Evolutionary conservation across 2,888 invertebrate species (phyloP), one percentile per base, ranked within the genome.

Genomic region (Onthophagus sagittarius): DNA sequence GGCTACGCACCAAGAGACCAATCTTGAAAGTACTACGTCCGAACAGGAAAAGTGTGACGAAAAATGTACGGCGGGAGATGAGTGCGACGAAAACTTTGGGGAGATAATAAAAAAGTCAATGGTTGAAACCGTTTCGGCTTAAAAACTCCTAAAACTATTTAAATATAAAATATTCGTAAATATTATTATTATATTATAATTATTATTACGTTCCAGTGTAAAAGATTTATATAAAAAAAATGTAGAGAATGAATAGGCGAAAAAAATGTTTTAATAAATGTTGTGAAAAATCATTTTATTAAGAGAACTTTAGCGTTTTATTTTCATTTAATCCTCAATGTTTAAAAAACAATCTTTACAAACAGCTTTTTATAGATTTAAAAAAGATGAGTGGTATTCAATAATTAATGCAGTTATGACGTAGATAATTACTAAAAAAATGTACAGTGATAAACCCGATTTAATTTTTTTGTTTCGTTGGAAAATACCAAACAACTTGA

Each of bases 51-150:
- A 76, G 74, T 75, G 74, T 71, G 80, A 80, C 72, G 81, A 79
- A 75, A 78, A 78, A 69, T 74, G 75, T 78, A 81, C 79, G 79
- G 81, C 81, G 5, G 69, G 67, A 13, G 88, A 87, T 69, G 86
- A 88, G 72, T 87, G 87, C 79, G 89, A 88, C 79, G 94, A 94
- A 81, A 95, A 95, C 85, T 95, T 96, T 82, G 95, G 95, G 72
- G 95, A 96, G 87, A 93, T 96, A 81, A 95, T 96, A 79, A 96
- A 95, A 86, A 95, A 96, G 86, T 94, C 94, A 77, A 95, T 96
- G 90, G 95, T 95, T 83, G 95, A 96, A 85, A 95, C 94, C 80
- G 95, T 94, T 81, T 93, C 92, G 81, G 94, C 94, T 87, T 94
- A 91, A 89, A 74, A 53, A 53, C 31, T 65, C 53, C 65, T 70